Base-by-base conservation (phyloP, 2,113 vertebrate species). In the Aspidoscelis tigris region DNA sequence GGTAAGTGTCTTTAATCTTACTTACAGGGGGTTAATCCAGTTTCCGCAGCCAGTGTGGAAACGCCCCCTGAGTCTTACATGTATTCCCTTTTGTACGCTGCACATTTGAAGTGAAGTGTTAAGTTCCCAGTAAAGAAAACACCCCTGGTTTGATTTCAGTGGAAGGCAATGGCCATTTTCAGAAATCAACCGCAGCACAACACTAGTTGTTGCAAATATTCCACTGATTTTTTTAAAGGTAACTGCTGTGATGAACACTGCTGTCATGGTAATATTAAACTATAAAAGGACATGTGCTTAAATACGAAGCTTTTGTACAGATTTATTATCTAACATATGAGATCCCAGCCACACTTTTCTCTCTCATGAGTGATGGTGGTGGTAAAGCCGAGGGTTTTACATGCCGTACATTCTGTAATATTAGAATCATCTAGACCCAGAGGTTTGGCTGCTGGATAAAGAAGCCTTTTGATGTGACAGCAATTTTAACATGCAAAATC, bases 211-310 rank as follows among this genome's bases (percentile, higher is more conserved):
- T 61, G 58, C 12, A 61, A 61, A 61, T 18, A 61, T 61, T 18
- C 58, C 18, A 4, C 58, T 61, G 55, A 33, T 33, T 33, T 33
- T 33, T 33, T 33, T 33, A 33, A 33, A 69, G 50, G 3, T 8
- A 55, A 44, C 43, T n/a, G 41, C 22, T 4, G 10, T 5, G 9
- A 44, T 44, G 24, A 68, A 68, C 2, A 16, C 16, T n/a, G 7
- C 11, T 61, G 26, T 12, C 24, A 1, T 78, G 44, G 22, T 22
- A 8, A 47, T 24, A 9, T 2, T 76, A 16, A 26, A 16, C 82
- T 70, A 84, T 71, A 84, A 84, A 84, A 73, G 55, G 83, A 43
- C 71, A 79, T 73, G 55, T 5, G 8, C 14, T 64, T n/a, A 47
- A 72, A n/a, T 50, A 26, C 11, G 26, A 80, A 24, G 21, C 9